Evolutionary conservation across 2,888 invertebrate genomes (phyloP), one percentile per base, ranked within the genome.

Genomic region (Stegana nigrithorax): DNA sequence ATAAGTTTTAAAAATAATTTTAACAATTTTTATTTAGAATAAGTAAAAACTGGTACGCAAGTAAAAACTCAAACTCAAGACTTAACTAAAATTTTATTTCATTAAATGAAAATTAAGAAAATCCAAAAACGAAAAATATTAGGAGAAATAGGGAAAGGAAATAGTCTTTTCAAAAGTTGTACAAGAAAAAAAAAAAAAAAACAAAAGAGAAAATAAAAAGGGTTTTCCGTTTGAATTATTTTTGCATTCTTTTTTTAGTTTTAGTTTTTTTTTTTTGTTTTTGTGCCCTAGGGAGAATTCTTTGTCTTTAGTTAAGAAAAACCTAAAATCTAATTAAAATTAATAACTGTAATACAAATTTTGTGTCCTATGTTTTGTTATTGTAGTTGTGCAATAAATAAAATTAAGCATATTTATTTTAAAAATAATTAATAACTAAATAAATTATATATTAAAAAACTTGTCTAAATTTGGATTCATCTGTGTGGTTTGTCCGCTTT

Each of bases 211-310:
- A 67, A 8, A 36, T 51, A 26, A 14, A 39, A 8, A n/a, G n/a
- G n/a, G n/a, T n/a, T 63, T 63, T 42, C 4, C 36, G 61, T 61
- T 67, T 26, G 42, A 50, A 29, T 61, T 67, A 63, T 67, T 59
- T 53, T 26, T 55, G 57, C 32, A 60, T 62, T 61, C 27, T 51
- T 61, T 63, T 57, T 68, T 58, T 61, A 67, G 65, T n/a, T 59
- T 53, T 45, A 63, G 29, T 62, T 60, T 50, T 26, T 62, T 47
- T 59, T 57, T 62, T 51, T 63, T 67, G 66, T 63, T 73, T 73
- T 81, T 81, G 82, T 72, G 81, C 78, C 75, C 81, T 79, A 70
- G 72, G 80, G 81, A 81, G 80, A 82, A 80, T 81, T 81, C 81
- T 82, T 80, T 77, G 80, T 81, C 74, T 78, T 73, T 72, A 68